Evolutionary conservation across 2,888 invertebrate genomes (phyloP).

Genomic region (Nemurella pictetii): DNA sequence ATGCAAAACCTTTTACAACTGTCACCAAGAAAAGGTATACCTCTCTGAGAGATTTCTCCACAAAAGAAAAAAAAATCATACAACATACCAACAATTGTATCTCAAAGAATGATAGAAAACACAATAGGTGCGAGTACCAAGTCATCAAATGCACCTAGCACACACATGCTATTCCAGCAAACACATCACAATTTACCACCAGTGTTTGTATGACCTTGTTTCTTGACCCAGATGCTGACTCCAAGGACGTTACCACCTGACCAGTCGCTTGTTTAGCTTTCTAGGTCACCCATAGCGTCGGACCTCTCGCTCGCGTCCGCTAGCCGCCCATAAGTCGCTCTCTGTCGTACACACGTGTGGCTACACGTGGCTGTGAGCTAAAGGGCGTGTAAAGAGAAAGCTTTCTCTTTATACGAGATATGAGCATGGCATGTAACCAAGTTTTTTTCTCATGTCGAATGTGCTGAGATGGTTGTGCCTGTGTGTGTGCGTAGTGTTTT

Average conservation of each 20-base stretch:
- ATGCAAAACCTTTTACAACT: too few relatives aligned
- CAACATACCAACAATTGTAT: too few relatives aligned
- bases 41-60: too few relatives aligned
- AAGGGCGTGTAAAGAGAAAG: not conserved
- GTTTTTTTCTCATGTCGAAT: not conserved
- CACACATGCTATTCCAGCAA: not conserved
- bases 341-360: not conserved
- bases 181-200: not conserved
- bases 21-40: too few relatives aligned
- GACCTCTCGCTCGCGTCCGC: not conserved
- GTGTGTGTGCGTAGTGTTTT: not conserved
- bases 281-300: not conserved
- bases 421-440: not conserved
- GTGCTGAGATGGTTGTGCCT: not conserved
- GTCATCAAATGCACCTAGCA: too few relatives aligned
- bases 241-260: slow-evolving; percentile 1
- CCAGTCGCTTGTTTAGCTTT: not conserved
- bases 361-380: not conserved
- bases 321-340: not conserved
- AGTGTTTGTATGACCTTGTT: slow-evolving; percentile 14
- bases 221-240: slow-evolving; percentile 2
- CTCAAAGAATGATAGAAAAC: too few relatives aligned
- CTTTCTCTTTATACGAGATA: not conserved
- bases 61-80: too few relatives aligned
- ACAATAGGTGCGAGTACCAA: too few relatives aligned